Evolutionary conservation across 2,113 vertebrate species (phyloP).

Genomic region (Ammodytes dubius): DNA sequence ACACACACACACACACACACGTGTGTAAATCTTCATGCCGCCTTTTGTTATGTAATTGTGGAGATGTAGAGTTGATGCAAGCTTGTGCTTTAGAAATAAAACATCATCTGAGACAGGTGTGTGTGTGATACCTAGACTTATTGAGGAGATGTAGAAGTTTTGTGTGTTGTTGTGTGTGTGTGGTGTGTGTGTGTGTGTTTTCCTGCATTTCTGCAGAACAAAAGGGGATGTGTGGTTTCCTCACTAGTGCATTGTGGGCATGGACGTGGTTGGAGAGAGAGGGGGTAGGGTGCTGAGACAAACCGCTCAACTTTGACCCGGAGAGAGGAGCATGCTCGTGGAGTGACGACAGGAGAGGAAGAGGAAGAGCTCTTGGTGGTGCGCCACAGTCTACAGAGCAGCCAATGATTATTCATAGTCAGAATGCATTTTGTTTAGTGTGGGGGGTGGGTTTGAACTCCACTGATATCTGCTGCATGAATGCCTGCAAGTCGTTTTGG

Average conservation of each 20-base stretch:
- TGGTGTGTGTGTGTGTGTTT: conserved; percentile 43
- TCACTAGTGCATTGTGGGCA: conserved; percentile 77
- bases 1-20: conserved; percentile 6
- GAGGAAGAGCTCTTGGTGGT: conserved; percentile 51
- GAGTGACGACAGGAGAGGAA: conserved; percentile 66
- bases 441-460: conserved; percentile 48
- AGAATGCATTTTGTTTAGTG: conserved; percentile 15
- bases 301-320: conserved; percentile 80
- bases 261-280: conserved; percentile 39
- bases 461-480: conserved; percentile 41
- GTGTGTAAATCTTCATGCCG: conserved; percentile 26
- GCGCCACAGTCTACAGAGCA: conserved; percentile 25
- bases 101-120: conserved; percentile 18
- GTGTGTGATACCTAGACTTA: conserved; percentile 35
- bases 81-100: conserved; percentile 14
- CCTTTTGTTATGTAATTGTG: conserved; percentile 41
- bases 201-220: conserved; percentile 70
- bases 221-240: conserved; percentile 77
- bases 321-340: conserved; percentile 59
- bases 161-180: conserved; percentile 11
- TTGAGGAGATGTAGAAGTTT: conserved; percentile 11
- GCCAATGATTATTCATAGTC: conserved; percentile 63
- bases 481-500: conserved; percentile 19
- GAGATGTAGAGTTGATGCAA: conserved; percentile 17
- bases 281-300: conserved; percentile 58